These are phyloP conservation scores for Catharus minimus DNA, from an alignment of 2,113 vertebrate species.

Conservation along the genomic window DNA sequence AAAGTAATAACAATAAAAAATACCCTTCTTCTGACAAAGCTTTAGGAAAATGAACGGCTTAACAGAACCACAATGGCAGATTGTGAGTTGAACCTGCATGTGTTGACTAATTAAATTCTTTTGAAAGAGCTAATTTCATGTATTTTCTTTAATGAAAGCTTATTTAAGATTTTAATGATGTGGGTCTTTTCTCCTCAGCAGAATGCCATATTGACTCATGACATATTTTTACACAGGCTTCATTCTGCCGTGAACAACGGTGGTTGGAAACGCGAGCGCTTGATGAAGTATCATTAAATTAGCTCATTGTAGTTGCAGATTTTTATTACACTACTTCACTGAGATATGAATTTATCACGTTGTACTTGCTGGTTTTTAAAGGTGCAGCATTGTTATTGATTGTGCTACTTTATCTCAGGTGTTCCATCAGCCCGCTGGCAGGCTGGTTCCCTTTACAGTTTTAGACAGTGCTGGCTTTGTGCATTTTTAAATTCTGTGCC, in stretches of 20 bases:
- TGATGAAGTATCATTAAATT: conserved; percentile 50
- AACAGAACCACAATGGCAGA: neutral
- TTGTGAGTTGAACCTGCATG: conserved; percentile 36
- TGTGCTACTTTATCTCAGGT: conserved; percentile 49
- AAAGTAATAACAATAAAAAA: conserved; percentile 5
- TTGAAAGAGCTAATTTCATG: conserved; percentile 43
- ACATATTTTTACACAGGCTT: conserved; percentile 51
- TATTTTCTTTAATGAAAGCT: conserved; percentile 53
- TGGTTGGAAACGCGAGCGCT: neutral
- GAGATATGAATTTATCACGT: conserved; percentile 37
- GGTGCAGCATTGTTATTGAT: conserved; percentile 42
- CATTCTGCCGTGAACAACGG: conserved; percentile 47
- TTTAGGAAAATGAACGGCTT: neutral
- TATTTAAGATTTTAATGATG: conserved; percentile 46
- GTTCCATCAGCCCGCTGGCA: conserved; percentile 46
- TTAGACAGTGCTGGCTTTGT: neutral
- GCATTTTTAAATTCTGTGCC: neutral
- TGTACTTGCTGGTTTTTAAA: conserved; percentile 42
- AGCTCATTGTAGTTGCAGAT: conserved; percentile 56
- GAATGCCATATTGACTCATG: conserved; percentile 34
- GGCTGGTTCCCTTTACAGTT: neutral
- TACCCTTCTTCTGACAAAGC: neutral
- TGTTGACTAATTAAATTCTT: conserved; percentile 38
- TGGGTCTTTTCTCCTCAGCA: neutral
- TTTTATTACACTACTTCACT: conserved; percentile 17